Conservation (phyloP, 1,140 invertebrate genomes). For the Andrena cerasifolii region DNA sequence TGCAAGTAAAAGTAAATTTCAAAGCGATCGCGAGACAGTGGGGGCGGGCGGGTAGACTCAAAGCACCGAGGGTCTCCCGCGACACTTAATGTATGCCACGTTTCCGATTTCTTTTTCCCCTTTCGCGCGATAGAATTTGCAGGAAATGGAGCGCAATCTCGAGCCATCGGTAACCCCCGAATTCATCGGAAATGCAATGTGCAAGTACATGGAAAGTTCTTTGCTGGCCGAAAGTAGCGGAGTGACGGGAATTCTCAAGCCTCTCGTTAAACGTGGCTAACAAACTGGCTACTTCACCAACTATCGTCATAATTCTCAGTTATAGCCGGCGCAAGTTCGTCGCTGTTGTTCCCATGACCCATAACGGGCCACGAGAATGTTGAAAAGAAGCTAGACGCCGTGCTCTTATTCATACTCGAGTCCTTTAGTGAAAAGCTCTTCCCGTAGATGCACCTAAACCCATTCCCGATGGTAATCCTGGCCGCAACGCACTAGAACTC, state of each 20-base stretch:
- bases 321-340: background rate
- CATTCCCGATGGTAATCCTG: slow-evolving; percentile 46
- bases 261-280: background rate
- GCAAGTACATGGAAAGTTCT: background rate
- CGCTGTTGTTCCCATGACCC: background rate
- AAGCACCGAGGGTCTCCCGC: background rate
- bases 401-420: slow-evolving; percentile 36
- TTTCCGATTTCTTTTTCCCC: background rate
- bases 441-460: slow-evolving; percentile 33
- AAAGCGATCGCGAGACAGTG: slow-evolving; percentile 3
- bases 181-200: background rate
- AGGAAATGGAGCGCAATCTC: background rate
- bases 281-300: background rate
- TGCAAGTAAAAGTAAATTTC: slow-evolving; percentile 22
- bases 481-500: background rate
- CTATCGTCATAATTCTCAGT: slow-evolving; percentile 1
- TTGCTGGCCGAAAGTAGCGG: background rate
- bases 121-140: background rate
- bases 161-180: background rate
- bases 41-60: slow-evolving; percentile 34
- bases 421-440: slow-evolving; percentile 32
- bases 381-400: slow-evolving; percentile 6
- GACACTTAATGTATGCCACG: slow-evolving; percentile 46
- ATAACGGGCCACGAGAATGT: background rate
- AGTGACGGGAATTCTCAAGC: background rate